These are phyloP conservation scores for Bembecia ichneumoniformis DNA, from an alignment of 2,888 invertebrate species.

Conservation along the genomic window DNA sequence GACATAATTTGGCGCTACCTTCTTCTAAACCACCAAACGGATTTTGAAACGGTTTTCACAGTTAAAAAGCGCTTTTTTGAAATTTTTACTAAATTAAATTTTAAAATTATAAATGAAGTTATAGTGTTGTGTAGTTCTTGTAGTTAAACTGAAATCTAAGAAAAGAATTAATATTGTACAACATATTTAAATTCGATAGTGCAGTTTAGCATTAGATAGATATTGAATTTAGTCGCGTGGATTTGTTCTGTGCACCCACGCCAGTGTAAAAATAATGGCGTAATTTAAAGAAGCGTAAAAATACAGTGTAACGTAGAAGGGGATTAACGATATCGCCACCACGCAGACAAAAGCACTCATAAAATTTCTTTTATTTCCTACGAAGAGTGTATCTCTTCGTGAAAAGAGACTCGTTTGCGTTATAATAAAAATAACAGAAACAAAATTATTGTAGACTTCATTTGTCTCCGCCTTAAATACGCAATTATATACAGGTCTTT, in stretches of 20 bases:
- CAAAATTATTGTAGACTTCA: neutral
- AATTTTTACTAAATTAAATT: too few relatives aligned
- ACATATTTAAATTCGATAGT: too few relatives aligned
- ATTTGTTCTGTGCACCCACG: neutral
- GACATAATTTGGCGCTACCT: too few relatives aligned
- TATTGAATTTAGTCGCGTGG: neutral
- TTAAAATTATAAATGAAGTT: too few relatives aligned
- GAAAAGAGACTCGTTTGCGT: constrained; percentile 18
- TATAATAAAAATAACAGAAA: neutral
- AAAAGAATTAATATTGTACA: too few relatives aligned
- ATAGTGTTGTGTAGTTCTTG: too few relatives aligned
- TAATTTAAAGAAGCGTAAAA: constrained; percentile 34
- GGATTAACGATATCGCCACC: constrained; percentile 42
- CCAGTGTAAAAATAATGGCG: constrained; percentile 27
- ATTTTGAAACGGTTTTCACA: too few relatives aligned
- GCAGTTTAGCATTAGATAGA: too few relatives aligned
- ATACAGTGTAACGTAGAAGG: constrained; percentile 25
- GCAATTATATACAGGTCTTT: too few relatives aligned
- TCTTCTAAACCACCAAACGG: too few relatives aligned
- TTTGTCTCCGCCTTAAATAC: neutral
- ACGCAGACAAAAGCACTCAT: constrained; percentile 34
- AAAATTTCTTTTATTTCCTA: constrained; percentile 30
- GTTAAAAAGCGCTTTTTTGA: too few relatives aligned
- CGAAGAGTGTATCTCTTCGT: constrained; percentile 22
- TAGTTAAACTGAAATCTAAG: too few relatives aligned